These are phyloP conservation scores for Cyprinella venusta DNA, from an alignment of 2,797 vertebrate genomes.

Conservation along the genomic window DNA sequence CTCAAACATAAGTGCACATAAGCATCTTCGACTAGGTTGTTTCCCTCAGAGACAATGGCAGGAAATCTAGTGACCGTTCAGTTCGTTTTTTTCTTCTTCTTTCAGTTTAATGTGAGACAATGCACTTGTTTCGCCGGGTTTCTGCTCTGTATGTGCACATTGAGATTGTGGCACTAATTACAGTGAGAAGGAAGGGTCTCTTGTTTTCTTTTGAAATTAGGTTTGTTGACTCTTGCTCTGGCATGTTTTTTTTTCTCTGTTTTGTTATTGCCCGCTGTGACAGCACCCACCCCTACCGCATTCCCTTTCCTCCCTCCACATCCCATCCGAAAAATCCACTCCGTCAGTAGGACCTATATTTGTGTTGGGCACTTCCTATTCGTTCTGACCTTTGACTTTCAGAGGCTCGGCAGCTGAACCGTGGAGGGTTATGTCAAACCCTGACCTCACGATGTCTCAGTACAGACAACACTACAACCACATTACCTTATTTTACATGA, in stretches of 20 bases:
- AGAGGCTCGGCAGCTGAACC: conserved; percentile 64
- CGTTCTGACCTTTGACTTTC: conserved; percentile 66
- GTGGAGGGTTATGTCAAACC: conserved; percentile 37
- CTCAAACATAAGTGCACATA: conserved; percentile 8
- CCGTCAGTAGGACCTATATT: conserved; percentile 59
- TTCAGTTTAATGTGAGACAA: conserved; percentile 29
- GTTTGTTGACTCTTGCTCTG: conserved; percentile 55
- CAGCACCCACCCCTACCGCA: conserved; percentile 23
- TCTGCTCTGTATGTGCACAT: conserved; percentile 24
- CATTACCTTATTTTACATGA: too few relatives aligned
- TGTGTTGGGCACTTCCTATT: conserved; percentile 72
- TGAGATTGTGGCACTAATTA: conserved; percentile 40
- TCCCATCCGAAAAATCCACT: conserved; percentile 51
- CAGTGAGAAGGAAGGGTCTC: conserved; percentile 25
- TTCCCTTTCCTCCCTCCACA: conserved; percentile 51
- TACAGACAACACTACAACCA: neutral
- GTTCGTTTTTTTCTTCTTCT: conserved; percentile 34
- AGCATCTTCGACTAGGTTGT: conserved; percentile 7
- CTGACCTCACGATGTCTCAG: conserved; percentile 19
- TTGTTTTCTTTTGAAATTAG: conserved; percentile 58
- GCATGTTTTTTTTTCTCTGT: conserved; percentile 53
- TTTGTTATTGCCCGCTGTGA: conserved; percentile 42
- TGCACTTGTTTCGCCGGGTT: conserved; percentile 28
- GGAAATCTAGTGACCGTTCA: conserved; percentile 45
- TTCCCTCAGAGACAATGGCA: conserved; percentile 56